Base-by-base conservation (phyloP, 2,113 vertebrate genomes). In the Ochotona princeps region DNA sequence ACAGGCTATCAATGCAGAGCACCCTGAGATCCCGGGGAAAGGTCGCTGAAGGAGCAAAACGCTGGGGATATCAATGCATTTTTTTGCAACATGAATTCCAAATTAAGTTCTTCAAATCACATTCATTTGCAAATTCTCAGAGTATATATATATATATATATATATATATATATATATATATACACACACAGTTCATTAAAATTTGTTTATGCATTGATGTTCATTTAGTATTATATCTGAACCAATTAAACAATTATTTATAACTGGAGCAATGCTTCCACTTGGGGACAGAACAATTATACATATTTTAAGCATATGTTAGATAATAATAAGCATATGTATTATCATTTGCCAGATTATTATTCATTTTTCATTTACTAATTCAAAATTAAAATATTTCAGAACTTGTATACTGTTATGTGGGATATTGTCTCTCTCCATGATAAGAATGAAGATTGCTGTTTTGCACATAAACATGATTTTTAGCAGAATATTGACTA, bases 161-260 rank as follows among this genome's bases (percentile, higher is more conserved):
- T n/a, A n/a, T n/a, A n/a, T n/a, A n/a, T 63, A 8, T 81, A 25
- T 30, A 89, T 3, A 35, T 28, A 69, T 44, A 44, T 44, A 44
- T 6, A 44, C 6, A 44, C 38, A 44, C 5, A 47, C 32, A 92
- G 72, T 79, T 92, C 63, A 72, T 83, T 95, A 92, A 94, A 93
- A 83, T 63, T 61, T 66, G 21, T 35, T 95, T 81, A 80, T 89
- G 17, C 30, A 63, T 4, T 91, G 32, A 35, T 66, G 49, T 90
- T 92, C 13, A 44, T 79, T 92, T 86, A 86, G 72, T 87, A 63
- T 76, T 90, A 83, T 75, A 72, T 76, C 75, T 86, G 15, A 90
- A 90, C n/a, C 4, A 80, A 7, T 67, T 94, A 51, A 10, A 5
- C 12, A 88, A 81, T 54, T 69, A 75, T 66, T 95, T 92, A 79